Base-by-base conservation (phyloP, 2,888 invertebrate genomes). In the Lepidocyrtoides sp. region DNA sequence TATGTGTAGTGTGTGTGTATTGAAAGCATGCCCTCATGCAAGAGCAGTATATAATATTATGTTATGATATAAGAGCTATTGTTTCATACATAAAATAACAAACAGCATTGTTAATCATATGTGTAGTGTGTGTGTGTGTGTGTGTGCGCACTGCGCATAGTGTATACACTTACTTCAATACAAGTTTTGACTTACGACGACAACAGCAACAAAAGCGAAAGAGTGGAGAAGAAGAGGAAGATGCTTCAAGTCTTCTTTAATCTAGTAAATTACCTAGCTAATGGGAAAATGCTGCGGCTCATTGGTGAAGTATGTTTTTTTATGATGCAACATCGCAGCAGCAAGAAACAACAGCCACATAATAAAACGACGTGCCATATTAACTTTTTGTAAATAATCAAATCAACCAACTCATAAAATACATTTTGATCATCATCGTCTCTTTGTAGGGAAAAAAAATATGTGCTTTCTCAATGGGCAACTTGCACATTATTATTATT, bases 181-280 rank as follows among this genome's bases (percentile, higher is more conserved):
- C 72, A 8, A 41, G 69, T 81, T 81, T 87, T 77, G 75, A 63
- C 63, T 87, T 87, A 63, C 44, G 86, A 75, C 69, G 69, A 69
- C 69, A 69, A 36, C 69, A 69, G 17, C 26, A 63, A 63, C 17
- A 72, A 72, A 23, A 44, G 72, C 36, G 41, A 72, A 26, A 75
- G n/a, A n/a, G n/a, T n/a, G n/a, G n/a, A n/a, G n/a, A n/a, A n/a
- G n/a, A n/a, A n/a, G 75, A 66, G 66, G 66, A 57, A 36, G 69
- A 87, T 51, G 69, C 79, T 81, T 0, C 17, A 54, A 88, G 81
- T 81, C 77, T 48, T 89, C 83, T 83, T 63, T 83, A 89, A 89
- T 89, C 82, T 89, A 51, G 82, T 89, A 89, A 89, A 89, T 89
- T 89, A 89, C 72, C 75, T 63, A 41, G 54, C 83, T 82, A 60